phyloP scores from a whole-genome alignment of 2,888 invertebrate genomes.

The Epinotia brunnichana region DNA sequence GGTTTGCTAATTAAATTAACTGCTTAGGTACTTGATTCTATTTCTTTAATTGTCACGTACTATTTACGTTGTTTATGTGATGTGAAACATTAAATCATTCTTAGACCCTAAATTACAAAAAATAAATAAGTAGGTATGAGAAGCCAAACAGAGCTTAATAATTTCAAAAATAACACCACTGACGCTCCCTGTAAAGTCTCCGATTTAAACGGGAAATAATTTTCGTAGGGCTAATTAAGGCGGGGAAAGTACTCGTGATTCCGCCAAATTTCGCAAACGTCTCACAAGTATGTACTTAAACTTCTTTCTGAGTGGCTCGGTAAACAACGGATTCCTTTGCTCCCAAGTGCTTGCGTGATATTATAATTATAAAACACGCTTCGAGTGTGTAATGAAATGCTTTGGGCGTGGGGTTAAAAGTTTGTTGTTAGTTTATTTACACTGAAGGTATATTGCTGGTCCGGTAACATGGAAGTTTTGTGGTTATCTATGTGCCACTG shows the following conservation, averaged over 20 bases:
- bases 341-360: neutral
- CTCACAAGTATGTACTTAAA: conserved; percentile 38
- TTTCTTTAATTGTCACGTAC: neutral
- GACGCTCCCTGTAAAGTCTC: conserved; percentile 4
- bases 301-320: conserved; percentile 32
- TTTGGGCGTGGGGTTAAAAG: neutral
- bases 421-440: conserved; percentile 1
- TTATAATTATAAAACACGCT: conserved; percentile 14
- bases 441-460: neutral
- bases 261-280: conserved; percentile 23
- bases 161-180: conserved; percentile 7
- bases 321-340: conserved; percentile 29
- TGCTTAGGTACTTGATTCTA: too few relatives aligned
- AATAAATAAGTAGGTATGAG: neutral
- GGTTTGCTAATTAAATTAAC: too few relatives aligned
- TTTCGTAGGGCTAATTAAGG: conserved; percentile 22
- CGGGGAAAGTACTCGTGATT: conserved; percentile 22
- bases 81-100: neutral
- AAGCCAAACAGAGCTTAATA: conserved; percentile 2
- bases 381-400: neutral
- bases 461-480: neutral
- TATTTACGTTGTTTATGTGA: neutral
- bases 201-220: conserved; percentile 27
- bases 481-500: neutral
- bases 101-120: neutral